Percentiles rank a stretch among this genome's conserved stretches.
These are phyloP conservation scores for Sebastes vulpes DNA, from an alignment of 2,797 vertebrate genomes.

Conservation along the genomic window DNA sequence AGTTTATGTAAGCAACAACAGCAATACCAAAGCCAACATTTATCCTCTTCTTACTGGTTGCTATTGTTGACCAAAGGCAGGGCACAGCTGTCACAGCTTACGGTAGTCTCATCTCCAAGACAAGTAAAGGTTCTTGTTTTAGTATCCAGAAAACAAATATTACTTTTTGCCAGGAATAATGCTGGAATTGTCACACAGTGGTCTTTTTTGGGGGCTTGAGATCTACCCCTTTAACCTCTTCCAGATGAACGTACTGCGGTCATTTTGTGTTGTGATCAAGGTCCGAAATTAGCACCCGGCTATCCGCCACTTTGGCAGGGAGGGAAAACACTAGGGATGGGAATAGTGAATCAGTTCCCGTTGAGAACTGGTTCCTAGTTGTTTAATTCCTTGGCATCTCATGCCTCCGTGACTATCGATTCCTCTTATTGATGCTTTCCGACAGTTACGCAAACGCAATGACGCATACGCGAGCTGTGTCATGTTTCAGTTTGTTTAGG, in stretches of 20 bases:
- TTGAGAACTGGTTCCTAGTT: no score
- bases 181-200: not conserved
- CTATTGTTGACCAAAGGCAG: not conserved
- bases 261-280: not conserved
- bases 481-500: no score
- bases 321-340: no score
- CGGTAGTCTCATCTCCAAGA: not conserved
- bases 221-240: not conserved
- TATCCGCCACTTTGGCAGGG: no score
- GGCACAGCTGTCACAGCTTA: not conserved
- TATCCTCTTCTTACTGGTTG: not conserved
- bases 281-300: not conserved
- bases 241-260: not conserved
- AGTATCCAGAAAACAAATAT: not conserved
- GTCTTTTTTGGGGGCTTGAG: not conserved
- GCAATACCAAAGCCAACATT: conserved; percentile 4
- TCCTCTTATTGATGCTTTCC: no score
- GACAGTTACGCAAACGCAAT: no score
- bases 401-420: no score
- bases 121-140: not conserved
- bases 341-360: no score
- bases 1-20: conserved; percentile 40
- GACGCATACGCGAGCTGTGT: no score
- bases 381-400: no score
- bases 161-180: not conserved